Percentiles rank a stretch among this genome's conserved stretches.
phyloP scores from a whole-genome alignment of 1,140 invertebrate genomes.

The Bombus breviceps region DNA sequence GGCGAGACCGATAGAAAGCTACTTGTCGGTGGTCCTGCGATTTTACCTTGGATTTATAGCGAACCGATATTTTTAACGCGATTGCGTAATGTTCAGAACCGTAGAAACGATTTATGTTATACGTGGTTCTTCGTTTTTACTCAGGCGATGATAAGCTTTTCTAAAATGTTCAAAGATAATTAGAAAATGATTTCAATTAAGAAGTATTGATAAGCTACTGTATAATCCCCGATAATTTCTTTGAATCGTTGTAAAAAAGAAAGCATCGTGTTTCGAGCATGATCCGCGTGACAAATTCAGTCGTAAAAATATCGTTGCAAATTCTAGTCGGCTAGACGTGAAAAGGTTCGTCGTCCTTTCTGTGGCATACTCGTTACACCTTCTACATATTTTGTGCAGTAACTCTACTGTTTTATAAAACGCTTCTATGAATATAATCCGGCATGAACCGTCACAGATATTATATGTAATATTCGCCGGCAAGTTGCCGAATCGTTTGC shows the following conservation, averaged over 20 bases:
- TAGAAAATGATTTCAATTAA: not conserved
- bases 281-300: not conserved
- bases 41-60: not conserved
- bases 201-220: too few species aligned
- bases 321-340: too few species aligned
- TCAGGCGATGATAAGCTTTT: not conserved
- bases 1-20: not conserved
- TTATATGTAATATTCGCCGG: not conserved
- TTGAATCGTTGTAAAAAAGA: not conserved
- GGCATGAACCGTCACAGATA: conserved; percentile 10
- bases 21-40: not conserved
- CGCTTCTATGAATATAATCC: conserved; percentile 19
- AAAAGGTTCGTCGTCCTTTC: not conserved
- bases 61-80: not conserved
- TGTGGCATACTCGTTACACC: not conserved
- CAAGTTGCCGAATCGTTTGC: conserved; percentile 26
- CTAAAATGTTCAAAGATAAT: not conserved
- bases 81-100: not conserved
- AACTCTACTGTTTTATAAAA: not conserved
- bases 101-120: not conserved
- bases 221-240: not conserved
- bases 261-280: not conserved
- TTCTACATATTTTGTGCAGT: not conserved
- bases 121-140: not conserved
- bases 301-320: too few species aligned